Percentiles rank a stretch among this genome's conserved stretches.
phyloP scores from a whole-genome alignment of 1,140 invertebrate species.

The Luehdorfia chinensis region DNA sequence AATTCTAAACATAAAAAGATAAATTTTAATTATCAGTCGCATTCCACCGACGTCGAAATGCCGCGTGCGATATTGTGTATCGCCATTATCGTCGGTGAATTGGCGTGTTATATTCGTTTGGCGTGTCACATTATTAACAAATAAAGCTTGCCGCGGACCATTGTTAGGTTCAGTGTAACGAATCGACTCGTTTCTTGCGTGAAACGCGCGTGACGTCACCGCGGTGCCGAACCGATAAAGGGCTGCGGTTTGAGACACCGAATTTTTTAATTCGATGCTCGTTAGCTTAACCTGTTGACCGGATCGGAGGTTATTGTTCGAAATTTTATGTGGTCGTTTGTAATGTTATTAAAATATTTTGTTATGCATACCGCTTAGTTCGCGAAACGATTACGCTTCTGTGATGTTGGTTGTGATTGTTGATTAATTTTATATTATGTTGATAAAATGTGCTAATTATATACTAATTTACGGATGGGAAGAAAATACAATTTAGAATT shows the following conservation, averaged over 20 bases:
- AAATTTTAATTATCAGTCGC: background rate
- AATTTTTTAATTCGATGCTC: slow-evolving; percentile 54
- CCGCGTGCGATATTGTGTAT: slow-evolving; percentile 25
- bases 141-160: slow-evolving; percentile 54
- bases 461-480: too few species aligned
- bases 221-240: slow-evolving; percentile 32
- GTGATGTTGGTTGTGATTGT: too few species aligned
- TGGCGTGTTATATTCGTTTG: slow-evolving; percentile 53
- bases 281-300: slow-evolving; percentile 43
- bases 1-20: too few species aligned
- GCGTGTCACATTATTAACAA: slow-evolving; percentile 60
- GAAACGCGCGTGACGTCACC: slow-evolving; percentile 35
- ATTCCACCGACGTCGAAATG: slow-evolving; percentile 7
- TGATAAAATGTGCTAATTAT: too few species aligned
- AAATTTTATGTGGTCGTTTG: slow-evolving; percentile 24
- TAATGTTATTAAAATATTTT: slow-evolving; percentile 10
- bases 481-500: too few species aligned
- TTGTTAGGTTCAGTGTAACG: slow-evolving; percentile 47
- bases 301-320: slow-evolving; percentile 33
- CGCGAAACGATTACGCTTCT: too few species aligned
- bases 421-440: too few species aligned
- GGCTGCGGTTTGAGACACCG: slow-evolving; percentile 42
- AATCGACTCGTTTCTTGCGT: slow-evolving; percentile 52
- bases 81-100: slow-evolving; percentile 43
- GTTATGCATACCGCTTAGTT: slow-evolving; percentile 1